phyloP scores from a whole-genome alignment of 2,888 invertebrate species.

The Caenorhabditis uteleia region DNA sequence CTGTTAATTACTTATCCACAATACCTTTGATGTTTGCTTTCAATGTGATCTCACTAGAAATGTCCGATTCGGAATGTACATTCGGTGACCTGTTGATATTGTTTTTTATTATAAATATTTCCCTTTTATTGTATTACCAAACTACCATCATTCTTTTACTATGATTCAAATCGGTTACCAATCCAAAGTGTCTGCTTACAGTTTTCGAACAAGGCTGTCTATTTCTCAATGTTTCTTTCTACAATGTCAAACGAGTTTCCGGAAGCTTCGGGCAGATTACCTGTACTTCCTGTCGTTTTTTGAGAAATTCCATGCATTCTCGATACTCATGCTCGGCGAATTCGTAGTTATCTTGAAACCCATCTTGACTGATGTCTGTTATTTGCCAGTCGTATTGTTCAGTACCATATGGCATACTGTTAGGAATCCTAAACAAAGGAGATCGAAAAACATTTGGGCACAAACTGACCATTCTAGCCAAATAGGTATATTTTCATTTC shows the following conservation, averaged over 20 bases:
- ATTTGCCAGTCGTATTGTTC: conserved; percentile 2
- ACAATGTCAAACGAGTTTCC: too few species aligned
- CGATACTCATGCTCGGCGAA: conserved; percentile 6
- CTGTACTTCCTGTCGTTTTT: too few species aligned
- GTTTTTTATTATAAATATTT: too few species aligned
- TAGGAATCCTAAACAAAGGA: not conserved
- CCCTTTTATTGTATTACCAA: too few species aligned
- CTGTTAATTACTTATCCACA: too few species aligned
- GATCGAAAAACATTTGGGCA: not conserved
- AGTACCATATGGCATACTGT: too few species aligned
- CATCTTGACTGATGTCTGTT: not conserved
- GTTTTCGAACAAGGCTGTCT: too few species aligned
- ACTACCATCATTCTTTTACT: not conserved
- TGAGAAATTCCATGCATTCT: not conserved
- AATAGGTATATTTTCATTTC: not conserved
- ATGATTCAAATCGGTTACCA: not conserved
- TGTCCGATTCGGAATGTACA: not conserved
- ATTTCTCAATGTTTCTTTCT: too few species aligned
- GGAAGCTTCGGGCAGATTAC: too few species aligned
- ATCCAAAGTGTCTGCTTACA: not conserved
- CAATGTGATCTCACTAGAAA: too few species aligned
- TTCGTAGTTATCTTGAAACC: not conserved
- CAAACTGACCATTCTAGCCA: conserved; percentile 1
- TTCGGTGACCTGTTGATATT: too few species aligned
- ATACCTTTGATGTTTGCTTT: too few species aligned